Percentiles rank a stretch among this genome's conserved stretches.
phyloP scores from a whole-genome alignment of 2,888 invertebrate genomes.

The Chydorus sphaericus region DNA sequence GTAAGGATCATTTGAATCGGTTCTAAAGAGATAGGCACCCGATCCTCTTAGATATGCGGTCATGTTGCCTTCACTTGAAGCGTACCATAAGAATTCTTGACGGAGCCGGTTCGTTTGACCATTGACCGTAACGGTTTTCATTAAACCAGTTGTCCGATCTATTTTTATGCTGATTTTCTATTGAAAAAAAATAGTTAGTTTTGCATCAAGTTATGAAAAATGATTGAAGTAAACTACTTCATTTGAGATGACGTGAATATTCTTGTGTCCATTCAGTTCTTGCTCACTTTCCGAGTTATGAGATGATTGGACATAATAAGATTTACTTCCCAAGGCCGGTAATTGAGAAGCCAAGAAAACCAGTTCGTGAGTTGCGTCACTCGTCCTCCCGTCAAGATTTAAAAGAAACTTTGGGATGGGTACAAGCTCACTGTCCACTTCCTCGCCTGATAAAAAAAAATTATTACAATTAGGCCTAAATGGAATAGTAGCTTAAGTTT shows the following conservation, averaged over 20 bases:
- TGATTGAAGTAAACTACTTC: not conserved
- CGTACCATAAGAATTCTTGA: slow-evolving; percentile 60
- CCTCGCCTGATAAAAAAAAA: slow-evolving; percentile 18
- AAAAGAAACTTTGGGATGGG: slow-evolving; percentile 42
- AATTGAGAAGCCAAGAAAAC: slow-evolving; percentile 47
- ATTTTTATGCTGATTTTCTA: slow-evolving; percentile 36
- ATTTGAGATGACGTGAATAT: not conserved
- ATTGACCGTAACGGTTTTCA: not conserved
- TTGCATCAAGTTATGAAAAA: not conserved
- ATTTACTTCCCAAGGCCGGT: slow-evolving; percentile 47
- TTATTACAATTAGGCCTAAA: not conserved
- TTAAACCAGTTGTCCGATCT: slow-evolving; percentile 28
- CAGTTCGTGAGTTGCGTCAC: slow-evolving; percentile 35
- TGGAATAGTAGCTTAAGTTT: no score
- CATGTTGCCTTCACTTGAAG: slow-evolving; percentile 48
- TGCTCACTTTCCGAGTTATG: not conserved
- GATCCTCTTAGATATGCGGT: slow-evolving; percentile 51
- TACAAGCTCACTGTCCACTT: slow-evolving; percentile 30
- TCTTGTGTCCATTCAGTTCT: not conserved
- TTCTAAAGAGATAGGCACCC: slow-evolving; percentile 84
- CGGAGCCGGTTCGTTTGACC: slow-evolving; percentile 24
- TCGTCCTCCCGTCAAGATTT: slow-evolving; percentile 45
- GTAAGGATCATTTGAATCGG: slow-evolving; percentile 35
- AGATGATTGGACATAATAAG: slow-evolving; percentile 36
- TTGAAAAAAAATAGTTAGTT: slow-evolving; percentile 15